Evolutionary conservation across 1,140 invertebrate species (phyloP).

Genomic region (Pristionchus pacificus): DNA sequence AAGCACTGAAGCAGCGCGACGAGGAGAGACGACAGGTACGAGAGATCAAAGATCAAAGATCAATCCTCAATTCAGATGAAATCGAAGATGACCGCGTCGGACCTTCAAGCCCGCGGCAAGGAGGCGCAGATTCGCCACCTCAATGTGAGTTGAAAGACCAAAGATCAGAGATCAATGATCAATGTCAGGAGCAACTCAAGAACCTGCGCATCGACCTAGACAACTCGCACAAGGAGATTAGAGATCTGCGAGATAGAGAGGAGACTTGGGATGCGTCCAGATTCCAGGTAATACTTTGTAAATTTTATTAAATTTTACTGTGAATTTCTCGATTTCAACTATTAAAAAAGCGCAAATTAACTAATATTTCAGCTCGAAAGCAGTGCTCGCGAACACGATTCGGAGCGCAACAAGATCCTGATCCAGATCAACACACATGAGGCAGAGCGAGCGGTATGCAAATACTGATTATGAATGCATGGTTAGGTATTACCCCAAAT

Average conservation of each 20-base stretch:
- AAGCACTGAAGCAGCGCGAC: slow-evolving; percentile 47
- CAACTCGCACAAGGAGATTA: slow-evolving; percentile 51
- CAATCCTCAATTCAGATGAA: slow-evolving; percentile 40
- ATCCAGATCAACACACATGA: slow-evolving; percentile 47
- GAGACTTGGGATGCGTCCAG: slow-evolving; percentile 47
- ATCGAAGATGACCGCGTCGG: slow-evolving; percentile 52
- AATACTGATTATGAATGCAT: slow-evolving; percentile 1
- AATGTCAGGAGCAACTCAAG: slow-evolving; percentile 52
- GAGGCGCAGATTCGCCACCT: slow-evolving; percentile 55
- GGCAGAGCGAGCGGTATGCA: slow-evolving; percentile 35
- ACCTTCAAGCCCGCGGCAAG: slow-evolving; percentile 53
- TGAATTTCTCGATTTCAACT: too few relatives aligned
- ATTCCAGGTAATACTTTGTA: slow-evolving; percentile 27
- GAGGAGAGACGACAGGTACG: not conserved
- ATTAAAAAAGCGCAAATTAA: too few relatives aligned
- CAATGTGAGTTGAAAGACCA: slow-evolving; percentile 38
- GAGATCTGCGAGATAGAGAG: slow-evolving; percentile 46
- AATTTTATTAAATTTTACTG: not conserved
- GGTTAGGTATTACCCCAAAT: not conserved
- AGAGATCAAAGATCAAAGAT: not conserved
- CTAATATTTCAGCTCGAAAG: slow-evolving; percentile 36
- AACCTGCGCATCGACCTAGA: slow-evolving; percentile 54
- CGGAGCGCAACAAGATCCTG: slow-evolving; percentile 44
- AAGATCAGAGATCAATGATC: not conserved
- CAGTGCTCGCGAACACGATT: slow-evolving; percentile 50